Evolutionary conservation across 1,140 invertebrate genomes (phyloP), one percentile per base, ranked within the genome.

Genomic region (Philopotamus ludificatus): DNA sequence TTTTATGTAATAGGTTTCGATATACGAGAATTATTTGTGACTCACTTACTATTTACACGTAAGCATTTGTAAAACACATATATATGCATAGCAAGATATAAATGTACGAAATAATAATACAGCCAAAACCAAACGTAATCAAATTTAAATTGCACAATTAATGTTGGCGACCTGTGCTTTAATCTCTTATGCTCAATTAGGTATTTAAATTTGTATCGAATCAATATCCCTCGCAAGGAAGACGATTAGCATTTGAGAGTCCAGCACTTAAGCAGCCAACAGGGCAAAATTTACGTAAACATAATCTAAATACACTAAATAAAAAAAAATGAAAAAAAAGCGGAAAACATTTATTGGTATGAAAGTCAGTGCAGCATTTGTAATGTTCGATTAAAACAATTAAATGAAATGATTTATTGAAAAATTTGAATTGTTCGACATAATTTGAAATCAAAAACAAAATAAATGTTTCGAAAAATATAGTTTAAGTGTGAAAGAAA

Each of bases 341-440:
- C 55, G 64, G 44, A 66, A 65, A 55, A 65, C 50, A 60, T 47
- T 57, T 55, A 63, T 47, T 41, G 34, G 49, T 61, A 34, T 61
- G 10, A 63, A 60, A 70, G 68, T 66, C 68, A 63, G 68, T 66
- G 68, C 68, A 70, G 68, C 57, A n/a, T n/a, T n/a, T n/a, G n/a
- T n/a, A n/a, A n/a, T n/a, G n/a, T n/a, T n/a, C n/a, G n/a, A n/a
- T n/a, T n/a, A n/a, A n/a, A n/a, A n/a, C n/a, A n/a, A n/a, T n/a
- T n/a, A n/a, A n/a, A n/a, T n/a, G n/a, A n/a, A n/a, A 34, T 12
- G 28, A 34, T 34, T 34, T 34, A 34, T 34, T 34, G 4, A 34
- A 34, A 7, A 12, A 7, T 34, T 34, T 4, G 12, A 12, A 34
- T 7, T 12, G 12, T 34, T 34, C 28, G n/a, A 34, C 28, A 7